Base-by-base conservation (phyloP, 1,140 invertebrate species). In the Drosophila ohnishii region DNA sequence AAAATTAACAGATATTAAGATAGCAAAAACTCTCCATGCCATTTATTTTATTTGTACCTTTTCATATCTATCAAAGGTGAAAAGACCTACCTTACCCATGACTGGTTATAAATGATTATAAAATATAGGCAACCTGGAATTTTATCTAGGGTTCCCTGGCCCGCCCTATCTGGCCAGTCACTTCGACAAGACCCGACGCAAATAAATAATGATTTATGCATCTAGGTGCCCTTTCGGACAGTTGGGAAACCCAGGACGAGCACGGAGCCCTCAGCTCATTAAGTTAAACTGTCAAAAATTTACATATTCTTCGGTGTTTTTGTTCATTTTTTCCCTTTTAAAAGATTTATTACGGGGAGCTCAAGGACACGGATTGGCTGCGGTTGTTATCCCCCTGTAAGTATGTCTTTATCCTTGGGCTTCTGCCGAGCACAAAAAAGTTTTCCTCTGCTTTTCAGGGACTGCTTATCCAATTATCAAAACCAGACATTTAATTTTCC, bases 201-300 rank as follows among this genome's bases (percentile, higher is more conserved):
- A 87, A 87, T 88, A 80, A 88, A 88, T 88, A 83, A 88, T 87
- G 84, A 87, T 88, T 88, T 87, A 87, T 88, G 66, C 42, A 51
- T 59, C 42, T 39, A 45, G 60, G 50, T 64, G 60, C 44, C 35
- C 60, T 40, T 11, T 55, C 77, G 75, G 62, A 57, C 62, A 80
- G 71, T 66, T 57, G 78, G 45, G 19, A 10, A 64, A 44, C 51
- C 48, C 39, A 28, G 34, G 22, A 60, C 22, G 50, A 45, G 51
- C 45, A 45, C 37, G 14, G 4, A 37, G 71, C 47, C 40, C 45
- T 64, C 37, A 51, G 75, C 79, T 82, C 83, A 86, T 87, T 87
- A 86, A 70, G 75, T 86, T 86, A 87, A 87, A 79, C 79, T 86
- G 83, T 86, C 83, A 87, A 87, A 81, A 79, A 79, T 73, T 86